Evolutionary conservation across 1,140 invertebrate species (phyloP).

Genomic region (Bacillus rossius): DNA sequence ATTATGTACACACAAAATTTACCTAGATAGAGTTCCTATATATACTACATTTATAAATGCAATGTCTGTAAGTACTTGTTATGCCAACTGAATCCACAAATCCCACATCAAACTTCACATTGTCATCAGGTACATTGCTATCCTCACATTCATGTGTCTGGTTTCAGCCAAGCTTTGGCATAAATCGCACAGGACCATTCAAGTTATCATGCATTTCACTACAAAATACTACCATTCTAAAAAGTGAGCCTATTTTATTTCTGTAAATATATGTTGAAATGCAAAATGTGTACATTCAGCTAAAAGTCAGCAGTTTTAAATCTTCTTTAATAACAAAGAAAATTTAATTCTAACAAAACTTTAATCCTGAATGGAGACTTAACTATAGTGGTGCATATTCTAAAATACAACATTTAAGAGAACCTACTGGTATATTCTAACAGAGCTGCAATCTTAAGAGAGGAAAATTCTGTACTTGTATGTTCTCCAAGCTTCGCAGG

Average conservation of each 20-base stretch:
- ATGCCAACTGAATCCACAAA: not conserved
- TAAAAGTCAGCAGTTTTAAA: too few species aligned
- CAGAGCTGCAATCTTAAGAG: too few species aligned
- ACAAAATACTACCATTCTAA: not conserved
- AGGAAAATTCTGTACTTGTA: too few species aligned
- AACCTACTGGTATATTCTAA: too few species aligned
- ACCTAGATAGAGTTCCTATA: too few species aligned
- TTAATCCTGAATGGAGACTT: too few species aligned
- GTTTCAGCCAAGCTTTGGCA: not conserved
- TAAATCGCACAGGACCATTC: not conserved
- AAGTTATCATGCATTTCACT: not conserved
- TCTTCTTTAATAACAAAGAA: too few species aligned
- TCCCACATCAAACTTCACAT: constrained; percentile 1
- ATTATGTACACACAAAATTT: too few species aligned
- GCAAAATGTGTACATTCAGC: not conserved
- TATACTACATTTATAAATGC: constrained; percentile 1
- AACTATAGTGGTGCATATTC: too few species aligned
- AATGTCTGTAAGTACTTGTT: constrained; percentile 10
- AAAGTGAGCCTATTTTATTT: not conserved
- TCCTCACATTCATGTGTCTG: not conserved
- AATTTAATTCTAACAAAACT: too few species aligned
- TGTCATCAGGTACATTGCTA: constrained; percentile 4
- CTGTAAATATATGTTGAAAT: not conserved
- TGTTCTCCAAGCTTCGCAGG: too few species aligned
- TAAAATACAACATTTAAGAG: too few species aligned